Evolutionary conservation across 2,113 vertebrate genomes (phyloP).

Genomic region (Holacanthus passer): DNA sequence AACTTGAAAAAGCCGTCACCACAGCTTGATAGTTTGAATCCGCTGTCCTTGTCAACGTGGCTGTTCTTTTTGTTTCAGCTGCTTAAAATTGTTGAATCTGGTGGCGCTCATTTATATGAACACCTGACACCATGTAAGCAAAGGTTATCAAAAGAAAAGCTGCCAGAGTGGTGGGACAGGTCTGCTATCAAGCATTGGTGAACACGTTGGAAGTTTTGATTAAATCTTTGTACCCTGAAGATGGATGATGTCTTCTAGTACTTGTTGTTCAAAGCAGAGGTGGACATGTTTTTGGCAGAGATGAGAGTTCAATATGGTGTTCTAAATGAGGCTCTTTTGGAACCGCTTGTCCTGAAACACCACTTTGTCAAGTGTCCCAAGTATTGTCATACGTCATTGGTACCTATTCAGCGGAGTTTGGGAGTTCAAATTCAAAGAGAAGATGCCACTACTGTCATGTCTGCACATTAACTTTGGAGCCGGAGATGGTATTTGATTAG

Average conservation of each 20-base stretch:
- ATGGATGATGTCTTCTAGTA: background rate
- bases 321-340: background rate
- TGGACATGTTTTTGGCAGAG: background rate
- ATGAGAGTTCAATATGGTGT: background rate
- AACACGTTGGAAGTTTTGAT: background rate
- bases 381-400: too few relatives aligned
- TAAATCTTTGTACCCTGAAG: background rate
- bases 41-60: background rate
- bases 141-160: background rate
- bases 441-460: background rate
- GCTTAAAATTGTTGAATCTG: background rate
- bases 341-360: background rate
- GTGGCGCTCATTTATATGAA: background rate
- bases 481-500: background rate
- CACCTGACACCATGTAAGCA: background rate
- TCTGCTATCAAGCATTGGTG: background rate
- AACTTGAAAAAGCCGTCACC: background rate
- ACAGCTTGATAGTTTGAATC: slow-evolving; percentile 2
- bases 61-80: background rate
- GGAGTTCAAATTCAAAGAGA: background rate
- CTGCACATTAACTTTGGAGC: background rate
- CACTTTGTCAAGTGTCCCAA: background rate
- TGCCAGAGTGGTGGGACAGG: background rate
- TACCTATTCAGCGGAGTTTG: too few relatives aligned
- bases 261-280: background rate